A percentile compares a stretch with the other conserved stretches of the same genome.
These are phyloP conservation scores for Cryptocephalus moraei DNA, from an alignment of 2,888 invertebrate genomes.

Conservation along the genomic window DNA sequence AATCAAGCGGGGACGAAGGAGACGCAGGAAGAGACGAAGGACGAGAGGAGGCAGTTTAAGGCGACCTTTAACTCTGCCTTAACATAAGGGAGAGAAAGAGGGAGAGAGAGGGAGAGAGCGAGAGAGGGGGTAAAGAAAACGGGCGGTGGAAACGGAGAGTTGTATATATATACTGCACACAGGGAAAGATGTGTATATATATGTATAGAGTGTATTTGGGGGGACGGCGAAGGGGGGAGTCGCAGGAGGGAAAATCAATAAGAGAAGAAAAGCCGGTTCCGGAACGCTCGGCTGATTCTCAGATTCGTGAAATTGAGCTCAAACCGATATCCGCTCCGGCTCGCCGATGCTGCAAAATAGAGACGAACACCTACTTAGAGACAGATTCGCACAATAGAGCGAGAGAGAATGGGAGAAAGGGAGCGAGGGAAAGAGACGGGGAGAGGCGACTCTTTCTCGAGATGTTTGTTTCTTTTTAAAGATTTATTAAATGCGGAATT, in stretches of 20 bases:
- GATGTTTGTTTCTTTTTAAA: too few relatives aligned
- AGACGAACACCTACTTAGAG: conserved; percentile 22
- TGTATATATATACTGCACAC: too few relatives aligned
- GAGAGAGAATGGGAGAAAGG: background rate
- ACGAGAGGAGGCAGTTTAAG: background rate
- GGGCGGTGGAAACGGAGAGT: too few relatives aligned
- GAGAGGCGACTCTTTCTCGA: too few relatives aligned
- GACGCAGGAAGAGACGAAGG: background rate
- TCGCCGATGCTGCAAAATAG: conserved; percentile 38
- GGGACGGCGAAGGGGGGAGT: conserved; percentile 19
- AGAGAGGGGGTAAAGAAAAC: too few relatives aligned
- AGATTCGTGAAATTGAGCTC: conserved; percentile 42
- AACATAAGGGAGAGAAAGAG: background rate
- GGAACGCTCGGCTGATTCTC: conserved; percentile 42
- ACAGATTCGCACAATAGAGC: background rate
- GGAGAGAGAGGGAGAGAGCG: background rate
- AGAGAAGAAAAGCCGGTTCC: conserved; percentile 41
- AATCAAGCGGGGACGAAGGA: background rate
- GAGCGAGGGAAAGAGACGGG: too few relatives aligned
- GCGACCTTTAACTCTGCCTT: background rate
- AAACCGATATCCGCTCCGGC: conserved; percentile 37
- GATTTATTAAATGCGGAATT: too few relatives aligned
- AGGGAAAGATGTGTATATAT: too few relatives aligned
- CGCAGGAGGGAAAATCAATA: conserved; percentile 38
- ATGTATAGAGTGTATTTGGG: background rate